Conservation (phyloP, 92 coral and sea anemone species). For the Plumapathes pennacea region DNA sequence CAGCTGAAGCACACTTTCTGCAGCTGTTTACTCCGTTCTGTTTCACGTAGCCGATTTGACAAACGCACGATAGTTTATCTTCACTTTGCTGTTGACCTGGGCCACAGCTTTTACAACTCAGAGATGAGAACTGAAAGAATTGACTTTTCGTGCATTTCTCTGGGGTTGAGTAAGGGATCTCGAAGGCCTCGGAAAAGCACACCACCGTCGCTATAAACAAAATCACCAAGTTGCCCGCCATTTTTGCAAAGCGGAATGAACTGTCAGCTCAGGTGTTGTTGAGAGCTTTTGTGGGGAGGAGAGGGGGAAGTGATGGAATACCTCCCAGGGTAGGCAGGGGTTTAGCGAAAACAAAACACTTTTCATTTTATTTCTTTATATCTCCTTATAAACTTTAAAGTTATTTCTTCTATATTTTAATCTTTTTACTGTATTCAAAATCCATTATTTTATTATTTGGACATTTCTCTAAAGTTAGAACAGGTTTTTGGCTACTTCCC, state of each 20-base stretch:
- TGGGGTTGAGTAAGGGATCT: constrained; percentile 55
- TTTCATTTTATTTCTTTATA: too few relatives aligned
- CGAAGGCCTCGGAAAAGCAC: constrained; percentile 22
- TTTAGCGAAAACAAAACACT: too few relatives aligned
- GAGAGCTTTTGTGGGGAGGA: too few relatives aligned
- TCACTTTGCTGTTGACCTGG: constrained; percentile 46
- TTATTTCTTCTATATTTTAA: too few relatives aligned
- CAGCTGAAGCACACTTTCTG: constrained; percentile 23
- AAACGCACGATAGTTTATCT: constrained; percentile 58
- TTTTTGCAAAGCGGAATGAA: constrained; percentile 10
- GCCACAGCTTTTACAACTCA: constrained; percentile 59
- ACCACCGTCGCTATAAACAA: constrained; percentile 36
- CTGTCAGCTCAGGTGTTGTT: too few relatives aligned
- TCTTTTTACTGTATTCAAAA: too few relatives aligned
- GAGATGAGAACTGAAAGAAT: constrained; percentile 72
- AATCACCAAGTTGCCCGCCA: constrained; percentile 62
- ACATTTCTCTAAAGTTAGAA: too few relatives aligned
- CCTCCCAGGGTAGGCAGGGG: too few relatives aligned
- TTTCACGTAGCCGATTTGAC: constrained; percentile 63
- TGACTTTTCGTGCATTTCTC: constrained; percentile 42
- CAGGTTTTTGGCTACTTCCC: too few relatives aligned
- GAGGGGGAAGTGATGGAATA: too few relatives aligned
- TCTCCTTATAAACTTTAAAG: too few relatives aligned
- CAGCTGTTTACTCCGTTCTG: constrained; percentile 15
- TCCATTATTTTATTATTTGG: too few relatives aligned